These are phyloP conservation scores for Chirona hameri DNA, from an alignment of 2,888 invertebrate genomes.

Conservation along the genomic window DNA sequence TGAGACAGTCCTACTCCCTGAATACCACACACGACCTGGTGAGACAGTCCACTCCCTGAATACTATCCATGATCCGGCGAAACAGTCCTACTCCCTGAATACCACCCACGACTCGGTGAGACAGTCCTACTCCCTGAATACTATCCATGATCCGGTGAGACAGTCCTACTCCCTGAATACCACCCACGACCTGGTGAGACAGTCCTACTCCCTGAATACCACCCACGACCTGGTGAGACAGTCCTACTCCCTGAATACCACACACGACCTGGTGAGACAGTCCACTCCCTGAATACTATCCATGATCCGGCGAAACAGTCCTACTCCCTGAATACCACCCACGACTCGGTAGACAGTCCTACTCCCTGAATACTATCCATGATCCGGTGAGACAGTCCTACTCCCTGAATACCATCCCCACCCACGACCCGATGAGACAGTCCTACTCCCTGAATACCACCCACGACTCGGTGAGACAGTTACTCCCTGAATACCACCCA, in stretches of 20 bases:
- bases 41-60: conserved; percentile 51
- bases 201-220: conserved; percentile 52
- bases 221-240: conserved; percentile 60
- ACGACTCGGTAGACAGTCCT: conserved; percentile 57
- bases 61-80: conserved; percentile 61
- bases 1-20: conserved; percentile 51
- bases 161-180: conserved; percentile 52
- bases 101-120: conserved; percentile 61
- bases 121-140: conserved; percentile 53
- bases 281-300: conserved; percentile 55
- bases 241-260: conserved; percentile 56
- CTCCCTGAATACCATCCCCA: conserved; percentile 58
- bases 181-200: conserved; percentile 59
- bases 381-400: conserved; percentile 54
- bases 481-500: conserved; percentile 58
- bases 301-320: conserved; percentile 56
- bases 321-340: conserved; percentile 56
- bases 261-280: conserved; percentile 58
- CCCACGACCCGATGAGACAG: conserved; percentile 58
- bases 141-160: conserved; percentile 60
- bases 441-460: conserved; percentile 55
- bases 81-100: conserved; percentile 50
- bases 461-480: conserved; percentile 59
- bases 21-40: conserved; percentile 63
- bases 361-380: conserved; percentile 58